Evolutionary conservation across 2,113 vertebrate species (phyloP).

Genomic region (Sceloporus undulatus): DNA sequence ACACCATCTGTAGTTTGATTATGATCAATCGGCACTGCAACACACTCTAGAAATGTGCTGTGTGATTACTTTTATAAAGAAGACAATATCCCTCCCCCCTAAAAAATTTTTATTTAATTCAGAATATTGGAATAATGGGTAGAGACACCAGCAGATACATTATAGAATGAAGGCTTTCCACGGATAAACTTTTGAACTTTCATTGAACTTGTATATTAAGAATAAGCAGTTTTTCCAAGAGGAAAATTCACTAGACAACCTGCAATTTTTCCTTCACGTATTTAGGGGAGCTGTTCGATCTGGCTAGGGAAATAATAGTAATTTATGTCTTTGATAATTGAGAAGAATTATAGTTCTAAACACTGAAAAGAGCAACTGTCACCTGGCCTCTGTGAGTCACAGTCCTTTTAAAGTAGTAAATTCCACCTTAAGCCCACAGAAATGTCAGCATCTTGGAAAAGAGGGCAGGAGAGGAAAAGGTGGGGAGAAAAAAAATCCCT

Average conservation of each 20-base stretch:
- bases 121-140: slow-evolving; percentile 64
- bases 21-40: slow-evolving; percentile 72
- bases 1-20: slow-evolving; percentile 60
- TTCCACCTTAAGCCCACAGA: slow-evolving; percentile 70
- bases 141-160: slow-evolving; percentile 68
- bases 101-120: slow-evolving; percentile 58
- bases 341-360: slow-evolving; percentile 79
- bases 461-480: slow-evolving; percentile 53
- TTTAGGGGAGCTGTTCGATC: slow-evolving; percentile 77
- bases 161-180: slow-evolving; percentile 73
- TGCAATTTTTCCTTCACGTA: slow-evolving; percentile 82
- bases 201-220: slow-evolving; percentile 79
- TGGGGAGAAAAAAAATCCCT: slow-evolving; percentile 57
- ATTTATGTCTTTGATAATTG: slow-evolving; percentile 83
- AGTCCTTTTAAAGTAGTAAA: slow-evolving; percentile 69
- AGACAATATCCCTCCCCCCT: slow-evolving; percentile 31
- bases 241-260: slow-evolving; percentile 80
- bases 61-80: slow-evolving; percentile 72
- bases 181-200: slow-evolving; percentile 82
- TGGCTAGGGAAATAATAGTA: slow-evolving; percentile 82
- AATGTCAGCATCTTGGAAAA: slow-evolving; percentile 43
- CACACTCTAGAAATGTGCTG: slow-evolving; percentile 64
- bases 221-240: slow-evolving; percentile 78
- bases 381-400: slow-evolving; percentile 73
- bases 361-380: slow-evolving; percentile 72